These are phyloP conservation scores for Archilochus colubris DNA, from an alignment of 2,113 vertebrate genomes.

Conservation along the genomic window DNA sequence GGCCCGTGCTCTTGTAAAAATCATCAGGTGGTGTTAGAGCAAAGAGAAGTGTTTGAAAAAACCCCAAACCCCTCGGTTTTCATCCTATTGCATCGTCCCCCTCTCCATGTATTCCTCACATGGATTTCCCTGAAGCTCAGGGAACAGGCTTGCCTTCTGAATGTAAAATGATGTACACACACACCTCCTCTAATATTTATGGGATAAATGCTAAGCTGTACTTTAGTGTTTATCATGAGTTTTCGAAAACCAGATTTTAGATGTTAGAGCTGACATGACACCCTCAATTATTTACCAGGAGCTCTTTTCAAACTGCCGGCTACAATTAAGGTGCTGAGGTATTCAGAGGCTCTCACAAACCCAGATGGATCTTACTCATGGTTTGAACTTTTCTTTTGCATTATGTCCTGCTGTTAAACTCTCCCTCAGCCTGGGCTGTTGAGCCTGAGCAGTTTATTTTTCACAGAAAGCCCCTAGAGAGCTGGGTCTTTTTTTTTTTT, in stretches of 20 bases:
- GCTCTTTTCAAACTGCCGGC: not conserved
- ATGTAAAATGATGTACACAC: constrained; percentile 15
- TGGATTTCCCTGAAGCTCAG: not conserved
- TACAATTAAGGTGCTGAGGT: not conserved
- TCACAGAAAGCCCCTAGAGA: not conserved
- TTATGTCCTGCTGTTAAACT: rapidly evolving
- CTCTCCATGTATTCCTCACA: not conserved
- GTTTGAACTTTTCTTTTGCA: not conserved
- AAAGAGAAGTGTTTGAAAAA: not conserved
- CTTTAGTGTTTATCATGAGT: constrained; percentile 16
- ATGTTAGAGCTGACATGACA: not conserved
- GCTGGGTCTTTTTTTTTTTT: too few species aligned
- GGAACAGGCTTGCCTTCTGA: constrained; percentile 38
- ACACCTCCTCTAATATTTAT: constrained; percentile 45
- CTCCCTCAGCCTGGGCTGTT: rapidly evolving
- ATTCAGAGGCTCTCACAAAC: not conserved
- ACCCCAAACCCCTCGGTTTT: not conserved
- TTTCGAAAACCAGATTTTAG: constrained; percentile 20
- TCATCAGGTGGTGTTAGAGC: not conserved
- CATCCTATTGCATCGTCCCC: not conserved
- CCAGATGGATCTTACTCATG: rapidly evolving
- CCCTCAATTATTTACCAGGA: constrained; percentile 62
- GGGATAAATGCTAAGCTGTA: constrained; percentile 2
- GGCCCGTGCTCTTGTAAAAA: not conserved
- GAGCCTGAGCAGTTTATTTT: not conserved